Percentiles rank a stretch among this genome's conserved stretches.
These are phyloP conservation scores for Coendou prehensilis DNA, from an alignment of 2,797 vertebrate species.

Conservation along the genomic window DNA sequence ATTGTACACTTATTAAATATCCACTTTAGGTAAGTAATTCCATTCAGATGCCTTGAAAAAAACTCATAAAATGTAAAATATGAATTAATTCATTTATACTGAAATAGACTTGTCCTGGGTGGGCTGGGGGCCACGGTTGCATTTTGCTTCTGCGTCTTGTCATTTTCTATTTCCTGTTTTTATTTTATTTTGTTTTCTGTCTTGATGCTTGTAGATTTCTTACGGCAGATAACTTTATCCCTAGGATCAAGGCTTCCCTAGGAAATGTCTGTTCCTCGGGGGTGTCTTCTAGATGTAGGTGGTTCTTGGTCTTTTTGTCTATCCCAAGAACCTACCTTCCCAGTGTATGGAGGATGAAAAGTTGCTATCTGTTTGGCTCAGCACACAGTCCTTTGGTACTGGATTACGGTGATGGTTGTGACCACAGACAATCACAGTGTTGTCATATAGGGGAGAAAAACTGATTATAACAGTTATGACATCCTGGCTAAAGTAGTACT, in stretches of 20 bases:
- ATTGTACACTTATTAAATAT: background rate
- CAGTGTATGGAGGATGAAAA: background rate
- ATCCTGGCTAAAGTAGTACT: background rate
- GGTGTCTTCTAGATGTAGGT: background rate
- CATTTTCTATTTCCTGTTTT: background rate
- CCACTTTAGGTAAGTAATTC: background rate
- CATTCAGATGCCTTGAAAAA: background rate
- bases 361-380: background rate
- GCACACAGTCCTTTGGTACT: background rate
- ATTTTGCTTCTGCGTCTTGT: background rate
- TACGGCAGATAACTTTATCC: background rate
- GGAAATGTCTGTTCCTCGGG: background rate
- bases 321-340: background rate
- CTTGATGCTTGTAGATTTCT: background rate
- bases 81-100: constrained; percentile 11
- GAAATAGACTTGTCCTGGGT: background rate
- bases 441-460: background rate
- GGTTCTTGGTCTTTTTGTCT: background rate
- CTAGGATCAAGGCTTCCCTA: background rate
- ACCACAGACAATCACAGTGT: background rate
- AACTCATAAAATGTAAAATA: background rate
- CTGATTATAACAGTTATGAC: background rate
- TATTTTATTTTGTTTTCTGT: background rate
- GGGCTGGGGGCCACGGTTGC: background rate
- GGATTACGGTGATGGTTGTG: background rate